phyloP scores from a whole-genome alignment of 2,113 vertebrate species.

The Cromileptes altivelis region DNA sequence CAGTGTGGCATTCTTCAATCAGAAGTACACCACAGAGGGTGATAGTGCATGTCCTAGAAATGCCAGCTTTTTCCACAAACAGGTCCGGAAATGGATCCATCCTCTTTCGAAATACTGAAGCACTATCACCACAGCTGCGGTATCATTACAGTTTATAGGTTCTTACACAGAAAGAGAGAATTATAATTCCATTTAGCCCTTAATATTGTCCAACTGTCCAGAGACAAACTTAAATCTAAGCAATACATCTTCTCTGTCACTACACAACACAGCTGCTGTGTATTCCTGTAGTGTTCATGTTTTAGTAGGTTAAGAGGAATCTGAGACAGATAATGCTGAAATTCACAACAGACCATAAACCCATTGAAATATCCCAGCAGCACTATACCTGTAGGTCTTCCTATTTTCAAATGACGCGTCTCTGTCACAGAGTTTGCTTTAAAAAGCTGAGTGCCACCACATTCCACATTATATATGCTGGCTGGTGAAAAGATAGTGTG shows the following conservation, averaged over 20 bases:
- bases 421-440: slow-evolving; percentile 10
- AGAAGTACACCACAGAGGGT: neutral
- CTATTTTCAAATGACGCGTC: neutral
- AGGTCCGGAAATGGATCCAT: neutral
- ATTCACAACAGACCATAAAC: slow-evolving; percentile 7
- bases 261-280: neutral
- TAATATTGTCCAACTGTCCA: neutral
- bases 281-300: neutral
- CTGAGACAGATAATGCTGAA: neutral
- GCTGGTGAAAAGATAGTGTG: slow-evolving; percentile 38
- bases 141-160: neutral
- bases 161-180: neutral
- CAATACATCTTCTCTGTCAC: neutral
- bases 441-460: neutral
- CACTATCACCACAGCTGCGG: neutral
- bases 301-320: neutral
- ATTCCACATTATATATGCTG: neutral
- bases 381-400: neutral
- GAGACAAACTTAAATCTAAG: neutral
- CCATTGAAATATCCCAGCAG: neutral
- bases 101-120: neutral
- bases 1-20: neutral
- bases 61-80: neutral
- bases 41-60: neutral
- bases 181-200: neutral